Conservation (phyloP, 37 sponge, comb jelly and placozoan genomes). For the Chondrilla cf. caribensis region DNA sequence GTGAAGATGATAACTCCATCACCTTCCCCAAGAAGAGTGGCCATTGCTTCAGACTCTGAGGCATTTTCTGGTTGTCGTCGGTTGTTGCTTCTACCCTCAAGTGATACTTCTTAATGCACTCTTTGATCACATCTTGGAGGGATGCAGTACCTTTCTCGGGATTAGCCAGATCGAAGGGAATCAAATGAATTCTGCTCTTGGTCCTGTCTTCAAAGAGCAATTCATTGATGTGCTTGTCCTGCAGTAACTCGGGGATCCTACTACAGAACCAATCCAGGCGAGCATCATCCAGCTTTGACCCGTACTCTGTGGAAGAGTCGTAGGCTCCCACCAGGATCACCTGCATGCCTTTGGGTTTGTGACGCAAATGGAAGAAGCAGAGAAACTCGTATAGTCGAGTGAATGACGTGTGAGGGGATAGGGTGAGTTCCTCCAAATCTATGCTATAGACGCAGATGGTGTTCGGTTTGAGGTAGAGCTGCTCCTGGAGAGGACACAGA, state of each 20-base stretch:
- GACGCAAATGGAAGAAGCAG: background rate
- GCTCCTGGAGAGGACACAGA: constrained; percentile 42
- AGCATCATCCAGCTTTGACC: background rate
- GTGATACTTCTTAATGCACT: background rate
- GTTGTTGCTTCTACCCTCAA: background rate
- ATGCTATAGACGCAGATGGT: constrained; percentile 13
- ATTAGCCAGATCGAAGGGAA: background rate
- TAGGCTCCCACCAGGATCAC: constrained; percentile 14
- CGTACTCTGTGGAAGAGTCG: constrained; percentile 7
- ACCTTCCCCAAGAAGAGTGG: constrained; percentile 12
- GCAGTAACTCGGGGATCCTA: background rate
- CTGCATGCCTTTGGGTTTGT: constrained; percentile 17
- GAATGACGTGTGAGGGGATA: background rate
- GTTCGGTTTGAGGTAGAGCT: constrained; percentile 65
- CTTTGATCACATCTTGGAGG: background rate
- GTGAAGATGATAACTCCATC: background rate
- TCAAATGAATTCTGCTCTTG: background rate
- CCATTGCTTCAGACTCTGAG: constrained; percentile 5
- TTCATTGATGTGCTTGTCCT: constrained; percentile 9
- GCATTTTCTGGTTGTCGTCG: background rate
- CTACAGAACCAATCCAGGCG: background rate
- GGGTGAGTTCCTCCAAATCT: background rate
- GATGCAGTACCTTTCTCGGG: background rate
- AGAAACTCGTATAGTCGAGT: background rate
- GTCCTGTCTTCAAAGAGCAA: background rate